Conservation (phyloP, 1,140 invertebrate genomes). For the Euwallacea fornicatus region DNA sequence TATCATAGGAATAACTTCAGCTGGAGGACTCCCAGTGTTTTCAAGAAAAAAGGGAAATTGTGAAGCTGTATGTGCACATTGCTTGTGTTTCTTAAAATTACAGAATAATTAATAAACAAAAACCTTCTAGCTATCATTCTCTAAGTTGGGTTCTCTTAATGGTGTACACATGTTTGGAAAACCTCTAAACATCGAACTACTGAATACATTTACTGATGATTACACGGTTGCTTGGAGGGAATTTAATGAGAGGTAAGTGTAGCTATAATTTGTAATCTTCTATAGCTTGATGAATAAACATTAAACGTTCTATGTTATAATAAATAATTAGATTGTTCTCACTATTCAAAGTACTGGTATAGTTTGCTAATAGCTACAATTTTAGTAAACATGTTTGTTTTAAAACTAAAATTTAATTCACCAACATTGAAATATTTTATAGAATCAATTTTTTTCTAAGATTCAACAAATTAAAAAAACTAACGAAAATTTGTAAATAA, state of each 20-base stretch:
- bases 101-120: background rate
- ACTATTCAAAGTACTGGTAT: too few species aligned
- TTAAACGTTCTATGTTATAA: too few species aligned
- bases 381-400: too few species aligned
- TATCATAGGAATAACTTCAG: constrained; percentile 68
- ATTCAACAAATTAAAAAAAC: too few species aligned
- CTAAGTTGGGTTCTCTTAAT: constrained; percentile 77
- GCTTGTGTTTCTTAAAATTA: background rate
- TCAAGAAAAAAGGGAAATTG: constrained; percentile 67
- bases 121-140: constrained; percentile 72
- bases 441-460: too few species aligned
- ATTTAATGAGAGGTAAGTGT: constrained; percentile 56
- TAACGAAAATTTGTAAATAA: too few species aligned
- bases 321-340: too few species aligned
- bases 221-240: constrained; percentile 76
- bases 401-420: too few species aligned
- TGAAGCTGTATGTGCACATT: constrained; percentile 60
- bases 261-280: background rate
- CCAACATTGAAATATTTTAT: too few species aligned
- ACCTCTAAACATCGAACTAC: constrained; percentile 66
- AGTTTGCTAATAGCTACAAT: too few species aligned
- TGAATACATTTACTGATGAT: constrained; percentile 68
- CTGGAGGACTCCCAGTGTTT: constrained; percentile 73
- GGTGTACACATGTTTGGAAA: constrained; percentile 83
- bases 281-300: too few species aligned